These are phyloP conservation scores for Anhinga rufa DNA, from an alignment of 2,113 vertebrate species.

Conservation along the genomic window DNA sequence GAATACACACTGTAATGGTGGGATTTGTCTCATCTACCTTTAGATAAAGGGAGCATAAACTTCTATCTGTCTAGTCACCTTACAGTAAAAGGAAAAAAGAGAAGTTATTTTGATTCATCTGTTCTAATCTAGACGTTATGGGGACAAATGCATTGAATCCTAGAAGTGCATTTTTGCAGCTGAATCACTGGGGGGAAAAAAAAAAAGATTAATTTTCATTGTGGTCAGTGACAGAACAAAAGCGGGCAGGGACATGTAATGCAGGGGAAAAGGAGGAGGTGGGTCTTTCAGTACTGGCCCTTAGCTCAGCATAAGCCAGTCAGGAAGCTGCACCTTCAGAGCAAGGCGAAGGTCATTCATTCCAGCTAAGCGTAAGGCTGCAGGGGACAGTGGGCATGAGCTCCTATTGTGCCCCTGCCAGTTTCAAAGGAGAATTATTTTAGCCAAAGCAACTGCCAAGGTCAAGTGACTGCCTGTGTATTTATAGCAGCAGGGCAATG, in stretches of 20 bases:
- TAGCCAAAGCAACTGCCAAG: conserved; percentile 7
- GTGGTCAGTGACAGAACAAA: background rate
- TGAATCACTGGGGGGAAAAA: background rate
- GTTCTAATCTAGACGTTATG: background rate
- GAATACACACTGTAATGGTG: background rate
- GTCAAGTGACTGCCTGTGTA: conserved; percentile 36
- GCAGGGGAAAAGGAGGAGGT: background rate
- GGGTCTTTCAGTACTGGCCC: background rate
- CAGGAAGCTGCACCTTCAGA: background rate
- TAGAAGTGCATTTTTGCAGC: background rate
- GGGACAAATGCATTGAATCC: background rate
- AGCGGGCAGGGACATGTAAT: background rate
- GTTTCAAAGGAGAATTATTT: background rate
- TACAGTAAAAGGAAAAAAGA: background rate
- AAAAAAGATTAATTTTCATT: background rate
- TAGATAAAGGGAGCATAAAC: background rate
- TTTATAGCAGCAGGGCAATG: conserved; percentile 31
- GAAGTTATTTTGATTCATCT: background rate
- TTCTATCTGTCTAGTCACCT: background rate
- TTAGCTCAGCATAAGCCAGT: background rate
- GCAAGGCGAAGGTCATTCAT: background rate
- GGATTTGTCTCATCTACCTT: background rate
- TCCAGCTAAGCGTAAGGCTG: background rate
- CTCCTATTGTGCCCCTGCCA: conserved; percentile 6
- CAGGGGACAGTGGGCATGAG: background rate